Percentiles rank a stretch among this genome's conserved stretches.
phyloP scores from a whole-genome alignment of 2,888 invertebrate genomes.

The Byasa hedistus region DNA sequence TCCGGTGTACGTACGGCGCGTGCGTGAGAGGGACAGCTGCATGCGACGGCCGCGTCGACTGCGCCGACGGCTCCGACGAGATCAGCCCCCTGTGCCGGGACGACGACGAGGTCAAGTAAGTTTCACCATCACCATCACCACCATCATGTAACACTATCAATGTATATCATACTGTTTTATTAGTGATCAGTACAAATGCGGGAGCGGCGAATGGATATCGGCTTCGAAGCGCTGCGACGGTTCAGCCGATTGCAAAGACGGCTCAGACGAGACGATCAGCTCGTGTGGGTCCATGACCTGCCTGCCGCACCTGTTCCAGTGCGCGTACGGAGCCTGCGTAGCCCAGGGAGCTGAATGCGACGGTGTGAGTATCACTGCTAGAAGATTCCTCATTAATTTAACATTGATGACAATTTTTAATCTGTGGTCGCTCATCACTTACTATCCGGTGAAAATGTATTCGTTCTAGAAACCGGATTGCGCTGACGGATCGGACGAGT shows the following conservation, averaged over 20 bases:
- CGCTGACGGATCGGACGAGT: constrained; percentile 31
- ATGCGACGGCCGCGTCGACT: constrained; percentile 48
- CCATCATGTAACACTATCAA: background rate
- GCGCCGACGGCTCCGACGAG: constrained; percentile 39
- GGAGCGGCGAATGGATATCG: constrained; percentile 48
- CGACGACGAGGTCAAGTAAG: constrained; percentile 30
- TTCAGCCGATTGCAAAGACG: constrained; percentile 53
- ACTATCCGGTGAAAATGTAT: no score
- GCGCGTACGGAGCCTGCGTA: constrained; percentile 82
- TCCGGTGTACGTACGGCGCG: constrained; percentile 74
- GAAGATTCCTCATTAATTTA: no score
- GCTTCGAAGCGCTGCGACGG: constrained; percentile 59
- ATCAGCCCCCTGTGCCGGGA: constrained; percentile 31
- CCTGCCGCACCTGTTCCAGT: constrained; percentile 77
- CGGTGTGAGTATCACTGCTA: constrained; percentile 43
- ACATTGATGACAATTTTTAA: no score
- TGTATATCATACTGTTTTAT: background rate
- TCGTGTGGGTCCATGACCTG: constrained; percentile 66
- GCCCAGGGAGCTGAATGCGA: constrained; percentile 78
- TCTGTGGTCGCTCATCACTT: no score
- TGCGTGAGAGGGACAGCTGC: constrained; percentile 66
- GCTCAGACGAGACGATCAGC: constrained; percentile 59
- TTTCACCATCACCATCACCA: background rate
- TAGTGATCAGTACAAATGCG: constrained; percentile 57
- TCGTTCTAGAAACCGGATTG: constrained; percentile 31